These are phyloP conservation scores for Acomys russatus DNA, from an alignment of 2,797 vertebrate species.

Conservation along the genomic window DNA sequence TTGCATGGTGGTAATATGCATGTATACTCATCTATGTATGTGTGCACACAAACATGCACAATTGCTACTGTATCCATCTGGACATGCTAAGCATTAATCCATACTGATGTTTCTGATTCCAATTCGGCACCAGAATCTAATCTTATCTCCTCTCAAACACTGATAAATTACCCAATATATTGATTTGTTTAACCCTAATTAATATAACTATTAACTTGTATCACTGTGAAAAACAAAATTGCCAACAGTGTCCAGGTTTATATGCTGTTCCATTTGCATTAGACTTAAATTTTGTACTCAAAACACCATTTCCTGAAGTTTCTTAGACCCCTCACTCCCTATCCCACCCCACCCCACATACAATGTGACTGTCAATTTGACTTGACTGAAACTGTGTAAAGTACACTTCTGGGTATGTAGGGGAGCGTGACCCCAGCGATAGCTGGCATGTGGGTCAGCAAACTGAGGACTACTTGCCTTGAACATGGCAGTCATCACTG, in stretches of 20 bases:
- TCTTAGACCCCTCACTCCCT: not conserved
- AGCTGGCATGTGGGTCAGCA: not conserved
- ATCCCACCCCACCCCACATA: no score
- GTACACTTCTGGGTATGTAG: not conserved
- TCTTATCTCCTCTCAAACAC: not conserved
- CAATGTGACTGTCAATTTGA: not conserved
- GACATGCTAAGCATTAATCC: not conserved
- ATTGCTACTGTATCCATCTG: not conserved
- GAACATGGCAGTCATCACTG: not conserved
- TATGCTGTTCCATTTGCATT: not conserved
- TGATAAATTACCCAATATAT: not conserved
- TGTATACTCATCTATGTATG: not conserved
- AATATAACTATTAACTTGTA: not conserved
- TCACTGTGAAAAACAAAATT: slow-evolving; percentile 33
- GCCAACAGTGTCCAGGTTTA: slow-evolving; percentile 16
- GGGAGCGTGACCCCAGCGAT: not conserved
- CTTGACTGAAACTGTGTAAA: not conserved
- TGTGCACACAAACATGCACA: no score
- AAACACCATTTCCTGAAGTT: slow-evolving; percentile 28
- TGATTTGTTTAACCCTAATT: not conserved
- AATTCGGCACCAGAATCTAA: not conserved
- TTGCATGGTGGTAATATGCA: not conserved
- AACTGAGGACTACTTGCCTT: not conserved
- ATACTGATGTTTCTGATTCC: not conserved
- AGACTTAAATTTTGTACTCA: not conserved